Base-by-base conservation (phyloP, 2,113 vertebrate species). In the Gadus macrocephalus region DNA sequence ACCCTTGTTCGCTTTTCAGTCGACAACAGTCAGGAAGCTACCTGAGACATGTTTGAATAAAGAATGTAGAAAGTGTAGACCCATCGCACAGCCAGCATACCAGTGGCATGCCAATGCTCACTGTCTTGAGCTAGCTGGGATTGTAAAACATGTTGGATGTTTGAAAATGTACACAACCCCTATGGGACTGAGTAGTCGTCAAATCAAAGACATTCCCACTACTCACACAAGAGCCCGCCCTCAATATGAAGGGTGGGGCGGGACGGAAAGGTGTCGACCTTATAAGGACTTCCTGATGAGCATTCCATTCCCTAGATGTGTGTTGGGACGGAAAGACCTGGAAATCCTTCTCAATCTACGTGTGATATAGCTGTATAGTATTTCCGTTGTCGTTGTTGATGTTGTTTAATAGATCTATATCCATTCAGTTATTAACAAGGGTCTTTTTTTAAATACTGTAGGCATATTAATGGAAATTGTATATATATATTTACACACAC, bases 291-390 rank as follows among this genome's bases (percentile, higher is more conserved):
- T 63, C 62, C 60, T 77, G 66, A 67, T 75, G 78, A 64, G 71
- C 70, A 78, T 70, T 76, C 17, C 68, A 70, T 72, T 60, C 60
- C 75, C 60, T 79, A 74, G 72, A 82, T 28, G 16, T 22, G 27
- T 61, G 75, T 78, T 83, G 89, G 88, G 89, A 89, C 88, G 78
- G 77, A 79, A 74, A 76, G 79, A n/a, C 55, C 15, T n/a, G 81
- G 77, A 69, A 77, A 71, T 62, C 77, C 74, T 53, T 17, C 17
- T 70, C 67, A 79, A 73, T 83, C 82, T 79, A 70, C 80, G 59
- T 88, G 81, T 86, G 82, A 81, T 84, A 90, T 87, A 90, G 91
- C 71, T 91, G 87, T 90, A 88, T 90, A 90, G 87, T 87, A 68
- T 83, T 81, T 83, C 75, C 77, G 66, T 78, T 83, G 42, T 49